phyloP scores from a whole-genome alignment of 2,888 invertebrate species.

The Epinotia nisella region DNA sequence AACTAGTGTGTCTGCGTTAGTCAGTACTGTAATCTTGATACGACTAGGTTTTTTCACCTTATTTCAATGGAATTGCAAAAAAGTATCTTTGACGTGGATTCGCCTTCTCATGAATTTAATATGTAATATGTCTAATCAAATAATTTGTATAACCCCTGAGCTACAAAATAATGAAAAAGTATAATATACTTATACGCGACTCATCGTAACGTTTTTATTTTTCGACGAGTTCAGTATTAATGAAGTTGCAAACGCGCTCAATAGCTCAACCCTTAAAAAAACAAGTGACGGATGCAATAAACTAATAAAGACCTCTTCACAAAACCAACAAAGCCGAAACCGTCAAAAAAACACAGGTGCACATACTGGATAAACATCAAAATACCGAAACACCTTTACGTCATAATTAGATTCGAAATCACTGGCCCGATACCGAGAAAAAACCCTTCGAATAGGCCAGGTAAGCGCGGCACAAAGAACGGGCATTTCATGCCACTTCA shows the following conservation, averaged over 20 bases:
- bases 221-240: slow-evolving; percentile 1
- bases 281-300: slow-evolving; percentile 6
- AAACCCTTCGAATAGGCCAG: slow-evolving; percentile 48
- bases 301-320: slow-evolving; percentile 6
- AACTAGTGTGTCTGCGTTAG: too few species aligned
- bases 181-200: neutral
- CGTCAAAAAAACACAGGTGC: slow-evolving; percentile 38
- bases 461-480: slow-evolving; percentile 47
- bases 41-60: too few species aligned
- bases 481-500: slow-evolving; percentile 47
- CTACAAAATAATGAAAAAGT: neutral
- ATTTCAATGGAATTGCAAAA: too few species aligned
- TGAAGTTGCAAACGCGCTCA: slow-evolving; percentile 18
- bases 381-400: slow-evolving; percentile 60
- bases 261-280: slow-evolving; percentile 9
- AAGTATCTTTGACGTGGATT: too few species aligned
- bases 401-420: slow-evolving; percentile 74
- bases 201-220: neutral
- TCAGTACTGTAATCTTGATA: too few species aligned
- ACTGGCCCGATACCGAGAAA: slow-evolving; percentile 56
- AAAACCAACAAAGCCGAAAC: slow-evolving; percentile 32
- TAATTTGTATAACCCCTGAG: neutral
- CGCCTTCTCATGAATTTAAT: too few species aligned
- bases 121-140: neutral
- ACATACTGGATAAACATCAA: slow-evolving; percentile 29